phyloP scores from a whole-genome alignment of 2,888 invertebrate genomes.

The Halocaridina rubra region DNA sequence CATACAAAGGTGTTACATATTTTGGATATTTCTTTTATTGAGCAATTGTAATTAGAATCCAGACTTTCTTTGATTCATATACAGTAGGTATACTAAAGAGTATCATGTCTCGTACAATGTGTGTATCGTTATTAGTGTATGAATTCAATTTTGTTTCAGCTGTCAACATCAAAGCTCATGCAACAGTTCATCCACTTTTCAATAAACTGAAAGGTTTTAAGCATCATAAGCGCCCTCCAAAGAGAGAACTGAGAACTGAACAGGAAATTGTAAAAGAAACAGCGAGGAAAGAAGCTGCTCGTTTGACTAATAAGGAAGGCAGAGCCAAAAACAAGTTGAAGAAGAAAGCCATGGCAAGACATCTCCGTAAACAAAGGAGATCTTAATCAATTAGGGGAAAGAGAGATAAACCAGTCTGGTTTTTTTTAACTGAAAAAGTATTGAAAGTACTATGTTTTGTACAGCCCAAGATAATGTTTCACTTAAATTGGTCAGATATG shows the following conservation, averaged over 20 bases:
- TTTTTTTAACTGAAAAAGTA: no score
- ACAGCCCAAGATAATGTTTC: no score
- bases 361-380: no score
- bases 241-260: constrained; percentile 38
- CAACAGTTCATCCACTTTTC: constrained; percentile 41
- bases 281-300: not conserved
- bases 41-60: not conserved
- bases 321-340: not conserved
- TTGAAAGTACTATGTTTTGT: no score
- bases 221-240: not conserved
- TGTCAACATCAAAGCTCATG: constrained; percentile 13
- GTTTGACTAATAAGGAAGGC: not conserved
- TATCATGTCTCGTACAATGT: not conserved
- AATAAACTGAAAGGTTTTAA: constrained; percentile 11
- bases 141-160: constrained; percentile 21
- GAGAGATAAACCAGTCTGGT: no score
- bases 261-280: constrained; percentile 29
- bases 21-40: not conserved
- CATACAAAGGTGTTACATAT: not conserved
- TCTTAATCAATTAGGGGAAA: no score
- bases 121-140: not conserved
- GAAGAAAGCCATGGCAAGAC: not conserved
- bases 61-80: not conserved
- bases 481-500: no score
- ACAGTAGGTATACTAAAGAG: not conserved